Conservation (phyloP, 2,888 invertebrate genomes). For the Falcaria lacertinaria region DNA sequence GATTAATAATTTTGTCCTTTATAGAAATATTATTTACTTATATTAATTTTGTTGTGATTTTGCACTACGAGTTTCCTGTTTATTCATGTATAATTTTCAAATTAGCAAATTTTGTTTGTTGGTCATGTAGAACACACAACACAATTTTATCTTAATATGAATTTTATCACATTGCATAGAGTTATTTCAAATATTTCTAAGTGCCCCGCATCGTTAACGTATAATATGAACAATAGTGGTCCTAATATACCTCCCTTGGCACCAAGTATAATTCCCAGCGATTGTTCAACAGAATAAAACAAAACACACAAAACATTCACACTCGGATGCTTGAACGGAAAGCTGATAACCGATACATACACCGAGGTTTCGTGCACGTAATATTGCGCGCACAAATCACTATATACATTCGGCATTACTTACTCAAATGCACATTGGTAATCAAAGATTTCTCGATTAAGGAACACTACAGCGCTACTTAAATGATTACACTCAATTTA, state of each 20-base stretch:
- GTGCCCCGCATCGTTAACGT: constrained; percentile 1
- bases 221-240: constrained; percentile 14
- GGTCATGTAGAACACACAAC: no score
- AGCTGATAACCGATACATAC: constrained; percentile 22
- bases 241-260: constrained; percentile 17
- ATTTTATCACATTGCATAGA: no score
- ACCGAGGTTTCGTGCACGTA: constrained; percentile 18
- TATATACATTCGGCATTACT: constrained; percentile 12
- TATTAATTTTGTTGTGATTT: no score
- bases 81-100: no score
- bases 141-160: no score
- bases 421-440: neutral
- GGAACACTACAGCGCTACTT: no score
- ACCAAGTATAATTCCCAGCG: constrained; percentile 10
- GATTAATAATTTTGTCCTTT: no score
- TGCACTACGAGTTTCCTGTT: no score
- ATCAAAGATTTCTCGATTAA: neutral
- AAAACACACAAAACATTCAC: constrained; percentile 22
- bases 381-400: constrained; percentile 17
- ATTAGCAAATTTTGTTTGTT: no score
- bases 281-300: constrained; percentile 21
- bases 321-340: constrained; percentile 26
- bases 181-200: no score
- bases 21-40: no score
- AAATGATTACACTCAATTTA: no score